These are phyloP conservation scores for Nineta flava DNA, from an alignment of 2,888 invertebrate genomes.

Conservation along the genomic window DNA sequence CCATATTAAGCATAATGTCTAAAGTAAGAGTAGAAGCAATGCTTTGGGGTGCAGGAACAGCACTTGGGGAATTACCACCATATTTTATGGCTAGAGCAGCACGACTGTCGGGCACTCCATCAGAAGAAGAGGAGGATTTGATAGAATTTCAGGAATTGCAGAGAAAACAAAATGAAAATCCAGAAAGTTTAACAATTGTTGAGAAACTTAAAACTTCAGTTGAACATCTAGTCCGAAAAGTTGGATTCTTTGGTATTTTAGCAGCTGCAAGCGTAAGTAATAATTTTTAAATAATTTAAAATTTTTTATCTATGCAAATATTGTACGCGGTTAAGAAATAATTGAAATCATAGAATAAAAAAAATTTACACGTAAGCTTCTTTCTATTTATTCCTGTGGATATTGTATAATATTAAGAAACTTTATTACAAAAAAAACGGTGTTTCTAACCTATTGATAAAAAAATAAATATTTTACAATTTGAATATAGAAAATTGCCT, in stretches of 20 bases:
- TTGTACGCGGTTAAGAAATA: too few relatives aligned
- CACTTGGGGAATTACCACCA: conserved; percentile 96
- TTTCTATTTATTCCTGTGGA: too few relatives aligned
- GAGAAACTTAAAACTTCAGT: conserved; percentile 73
- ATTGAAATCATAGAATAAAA: too few relatives aligned
- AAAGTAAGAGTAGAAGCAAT: conserved; percentile 92
- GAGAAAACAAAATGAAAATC: conserved; percentile 36
- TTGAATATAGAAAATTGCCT: too few relatives aligned
- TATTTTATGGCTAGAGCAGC: conserved; percentile 99
- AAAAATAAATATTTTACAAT: too few relatives aligned
- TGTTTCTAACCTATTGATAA: too few relatives aligned
- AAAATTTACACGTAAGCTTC: too few relatives aligned
- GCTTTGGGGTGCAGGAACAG: conserved; percentile 96
- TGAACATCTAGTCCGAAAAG: conserved; percentile 77
- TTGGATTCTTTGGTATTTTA: conserved; percentile 91
- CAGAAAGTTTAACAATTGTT: conserved; percentile 42
- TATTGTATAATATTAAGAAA: too few relatives aligned
- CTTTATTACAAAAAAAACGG: too few relatives aligned
- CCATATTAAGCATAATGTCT: conserved; percentile 85
- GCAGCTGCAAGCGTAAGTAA: conserved; percentile 80
- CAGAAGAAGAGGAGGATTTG: conserved; percentile 50
- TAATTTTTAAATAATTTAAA: not conserved
- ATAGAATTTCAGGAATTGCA: conserved; percentile 57
- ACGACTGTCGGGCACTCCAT: conserved; percentile 45
- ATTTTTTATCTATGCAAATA: not conserved